Conservation (phyloP, 2,797 vertebrate genomes). For the Cuniculus paca region DNA sequence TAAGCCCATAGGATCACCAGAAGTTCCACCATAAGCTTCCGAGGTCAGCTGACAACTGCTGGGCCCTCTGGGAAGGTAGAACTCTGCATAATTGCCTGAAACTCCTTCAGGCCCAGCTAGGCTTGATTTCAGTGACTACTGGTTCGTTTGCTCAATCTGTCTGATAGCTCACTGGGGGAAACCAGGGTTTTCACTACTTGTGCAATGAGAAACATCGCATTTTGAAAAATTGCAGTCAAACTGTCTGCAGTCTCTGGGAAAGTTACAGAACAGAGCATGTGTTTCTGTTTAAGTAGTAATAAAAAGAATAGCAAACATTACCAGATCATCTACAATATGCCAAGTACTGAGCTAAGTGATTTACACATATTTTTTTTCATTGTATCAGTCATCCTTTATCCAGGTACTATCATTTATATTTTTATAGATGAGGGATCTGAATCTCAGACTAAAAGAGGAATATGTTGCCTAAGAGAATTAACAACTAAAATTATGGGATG, state of each 20-base stretch:
- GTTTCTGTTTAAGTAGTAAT: slow-evolving; percentile 42
- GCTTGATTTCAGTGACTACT: slow-evolving; percentile 45
- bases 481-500: neutral
- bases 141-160: slow-evolving; percentile 69
- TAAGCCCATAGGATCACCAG: slow-evolving; percentile 40
- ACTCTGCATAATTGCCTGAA: slow-evolving; percentile 44
- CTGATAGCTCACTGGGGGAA: slow-evolving; percentile 55
- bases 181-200: slow-evolving; percentile 59
- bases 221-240: slow-evolving; percentile 43
- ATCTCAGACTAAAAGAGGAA: slow-evolving; percentile 14
- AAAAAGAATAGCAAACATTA: slow-evolving; percentile 24
- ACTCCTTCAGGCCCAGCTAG: slow-evolving; percentile 63
- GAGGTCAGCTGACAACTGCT: slow-evolving; percentile 4
- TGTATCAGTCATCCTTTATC: neutral
- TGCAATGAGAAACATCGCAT: slow-evolving; percentile 54
- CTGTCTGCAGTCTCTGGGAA: slow-evolving; percentile 19
- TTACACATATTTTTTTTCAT: neutral
- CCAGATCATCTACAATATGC: neutral
- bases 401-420: neutral
- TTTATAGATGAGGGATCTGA: neutral
- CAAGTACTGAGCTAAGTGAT: neutral
- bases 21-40: slow-evolving; percentile 70
- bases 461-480: neutral
- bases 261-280: neutral
- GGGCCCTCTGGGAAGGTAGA: slow-evolving; percentile 37